These are phyloP conservation scores for Eucera pruinosa DNA, from an alignment of 2,888 invertebrate species.

Conservation along the genomic window DNA sequence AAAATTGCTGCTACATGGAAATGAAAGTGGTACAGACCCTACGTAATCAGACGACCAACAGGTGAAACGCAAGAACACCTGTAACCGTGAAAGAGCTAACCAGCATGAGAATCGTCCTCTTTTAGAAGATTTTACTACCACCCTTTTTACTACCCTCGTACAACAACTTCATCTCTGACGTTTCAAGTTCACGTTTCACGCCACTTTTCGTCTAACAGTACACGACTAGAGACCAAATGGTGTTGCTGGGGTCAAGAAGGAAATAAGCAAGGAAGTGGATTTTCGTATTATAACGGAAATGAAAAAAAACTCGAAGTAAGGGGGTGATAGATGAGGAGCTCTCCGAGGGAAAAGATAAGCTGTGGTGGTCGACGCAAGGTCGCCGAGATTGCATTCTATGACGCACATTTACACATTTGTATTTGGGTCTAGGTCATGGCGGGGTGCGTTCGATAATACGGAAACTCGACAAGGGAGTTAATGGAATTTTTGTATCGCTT, in stretches of 20 bases:
- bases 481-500: constrained; percentile 13
- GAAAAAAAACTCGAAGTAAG: neutral
- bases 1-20: neutral
- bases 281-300: neutral
- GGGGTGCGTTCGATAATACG: constrained; percentile 51
- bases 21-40: too few relatives aligned
- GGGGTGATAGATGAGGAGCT: constrained; percentile 21
- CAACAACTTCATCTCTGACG: neutral
- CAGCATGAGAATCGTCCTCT: too few relatives aligned
- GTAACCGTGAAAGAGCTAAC: neutral
- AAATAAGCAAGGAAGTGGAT: neutral
- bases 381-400: constrained; percentile 49
- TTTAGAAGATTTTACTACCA: neutral
- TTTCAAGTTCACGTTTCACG: neutral
- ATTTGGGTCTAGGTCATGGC: constrained; percentile 68
- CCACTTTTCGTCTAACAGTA: neutral
- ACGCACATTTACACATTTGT: constrained; percentile 48
- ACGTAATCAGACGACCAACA: constrained; percentile 8
- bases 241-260: neutral
- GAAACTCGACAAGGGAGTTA: constrained; percentile 10
- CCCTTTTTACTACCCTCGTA: neutral
- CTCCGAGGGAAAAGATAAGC: constrained; percentile 9
- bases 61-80: constrained; percentile 3
- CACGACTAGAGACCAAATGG: neutral
- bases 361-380: constrained; percentile 35